A percentile compares a stretch with the other conserved stretches of the same genome.
These are phyloP conservation scores for Avahi laniger DNA, from an alignment of 2,797 vertebrate genomes.

Conservation along the genomic window DNA sequence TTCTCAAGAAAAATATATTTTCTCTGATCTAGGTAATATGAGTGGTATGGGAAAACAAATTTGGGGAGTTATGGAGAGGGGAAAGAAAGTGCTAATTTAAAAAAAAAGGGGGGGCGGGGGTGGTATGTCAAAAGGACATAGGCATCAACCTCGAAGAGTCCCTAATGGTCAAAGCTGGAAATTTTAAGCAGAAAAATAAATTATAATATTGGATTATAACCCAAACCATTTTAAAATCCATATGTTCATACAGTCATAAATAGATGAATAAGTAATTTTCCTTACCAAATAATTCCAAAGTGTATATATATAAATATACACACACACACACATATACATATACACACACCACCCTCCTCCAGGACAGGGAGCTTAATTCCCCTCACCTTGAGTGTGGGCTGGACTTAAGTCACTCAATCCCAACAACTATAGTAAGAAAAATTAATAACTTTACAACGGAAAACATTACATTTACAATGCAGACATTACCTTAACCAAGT, in stretches of 20 bases:
- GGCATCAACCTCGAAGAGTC: neutral
- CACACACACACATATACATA: neutral
- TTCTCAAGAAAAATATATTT: constrained; percentile 22
- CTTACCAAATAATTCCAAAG: neutral
- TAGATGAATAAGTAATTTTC: neutral
- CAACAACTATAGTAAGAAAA: neutral
- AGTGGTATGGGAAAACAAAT: neutral
- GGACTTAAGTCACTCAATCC: neutral
- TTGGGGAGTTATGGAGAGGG: neutral
- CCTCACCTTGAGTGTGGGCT: neutral
- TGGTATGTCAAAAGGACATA: neutral
- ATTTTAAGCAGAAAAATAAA: constrained; percentile 2
- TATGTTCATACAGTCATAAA: neutral
- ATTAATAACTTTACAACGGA: neutral
- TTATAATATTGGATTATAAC: neutral
- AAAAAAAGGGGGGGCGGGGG: neutral
- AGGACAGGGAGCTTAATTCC: neutral
- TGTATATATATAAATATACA: too few relatives aligned
- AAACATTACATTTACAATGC: neutral
- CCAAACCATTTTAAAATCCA: neutral
- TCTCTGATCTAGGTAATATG: neutral
- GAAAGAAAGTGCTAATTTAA: neutral
- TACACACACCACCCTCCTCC: neutral
- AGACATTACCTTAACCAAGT: neutral
- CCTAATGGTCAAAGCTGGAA: neutral